Base-by-base conservation (phyloP, 2,888 invertebrate genomes). In the Caradrina kadenii region DNA sequence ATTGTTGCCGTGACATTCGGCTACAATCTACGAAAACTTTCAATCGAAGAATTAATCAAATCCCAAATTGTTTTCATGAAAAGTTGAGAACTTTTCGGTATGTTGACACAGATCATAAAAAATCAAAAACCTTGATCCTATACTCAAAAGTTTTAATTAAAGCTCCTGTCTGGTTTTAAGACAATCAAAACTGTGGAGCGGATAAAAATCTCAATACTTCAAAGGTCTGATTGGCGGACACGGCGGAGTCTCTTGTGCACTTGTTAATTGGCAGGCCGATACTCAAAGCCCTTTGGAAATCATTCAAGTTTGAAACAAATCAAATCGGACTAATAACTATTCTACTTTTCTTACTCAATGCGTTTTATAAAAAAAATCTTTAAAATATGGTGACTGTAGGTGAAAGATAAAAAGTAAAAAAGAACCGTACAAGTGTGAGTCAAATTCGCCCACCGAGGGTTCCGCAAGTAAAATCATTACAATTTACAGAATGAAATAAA, bases 201-300 rank as follows among this genome's bases (percentile, higher is more conserved):
- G 64, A 78, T 78, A 35, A 63, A 61, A 74, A 78, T 73, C 49
- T 63, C 21, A 64, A 73, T 59, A 59, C 49, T 63, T 73, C 17
- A 73, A 73, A 78, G 53, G 62, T 50, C 19, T 13, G 45, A 45
- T 54, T 72, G 50, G 49, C 8, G 49, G 63, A 50, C n/a, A 52
- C 21, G 26, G 53, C 39, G 42, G 31, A 13, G 42, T 15, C 58
- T 42, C 65, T 54, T 35, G 65, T 73, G 79, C 50, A 35, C 39
- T 63, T 64, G 65, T 59, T 79, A 74, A 74, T 74, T 74, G 73
- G 79, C 73, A 21, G 11, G 56, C 53, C 15, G 56, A 63, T 45
- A 50, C 53, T 59, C 65, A 79, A 73, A 55, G 48, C 49, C 54
- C 56, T 56, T 73, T 39, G 39, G n/a, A 72, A 73, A 62, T 73